phyloP scores from a whole-genome alignment of 2,888 invertebrate genomes.

The Melinopterus prodromus region DNA sequence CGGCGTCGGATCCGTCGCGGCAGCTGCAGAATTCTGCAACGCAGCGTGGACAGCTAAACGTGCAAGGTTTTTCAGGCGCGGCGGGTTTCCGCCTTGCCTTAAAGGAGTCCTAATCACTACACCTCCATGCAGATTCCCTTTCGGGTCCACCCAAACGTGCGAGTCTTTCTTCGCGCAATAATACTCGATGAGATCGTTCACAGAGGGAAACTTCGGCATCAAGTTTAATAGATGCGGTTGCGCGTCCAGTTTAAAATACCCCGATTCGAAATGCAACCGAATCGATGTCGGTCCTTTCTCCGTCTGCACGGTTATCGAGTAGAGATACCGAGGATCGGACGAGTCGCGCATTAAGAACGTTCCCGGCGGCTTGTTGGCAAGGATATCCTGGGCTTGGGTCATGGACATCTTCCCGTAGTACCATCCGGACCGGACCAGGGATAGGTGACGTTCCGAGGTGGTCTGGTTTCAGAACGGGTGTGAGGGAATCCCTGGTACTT shows the following conservation, averaged over 20 bases:
- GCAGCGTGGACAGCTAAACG: slow-evolving; percentile 71
- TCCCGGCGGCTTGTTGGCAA: slow-evolving; percentile 73
- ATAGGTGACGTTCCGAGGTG: slow-evolving; percentile 65
- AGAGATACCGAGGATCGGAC: slow-evolving; percentile 79
- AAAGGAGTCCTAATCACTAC: slow-evolving; percentile 75
- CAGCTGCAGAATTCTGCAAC: slow-evolving; percentile 52
- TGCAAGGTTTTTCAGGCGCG: slow-evolving; percentile 76
- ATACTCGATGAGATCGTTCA: slow-evolving; percentile 78
- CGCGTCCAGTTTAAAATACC: slow-evolving; percentile 80
- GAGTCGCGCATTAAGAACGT: slow-evolving; percentile 84
- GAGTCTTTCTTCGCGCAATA: slow-evolving; percentile 64
- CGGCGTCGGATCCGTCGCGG: slow-evolving; percentile 63
- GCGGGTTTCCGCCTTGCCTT: slow-evolving; percentile 64
- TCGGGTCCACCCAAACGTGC: slow-evolving; percentile 79
- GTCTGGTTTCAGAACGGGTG: slow-evolving; percentile 57
- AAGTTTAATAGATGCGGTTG: slow-evolving; percentile 61
- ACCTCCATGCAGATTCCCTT: slow-evolving; percentile 78
- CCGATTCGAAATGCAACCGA: slow-evolving; percentile 75
- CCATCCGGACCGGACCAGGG: slow-evolving; percentile 76
- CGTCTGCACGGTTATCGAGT: slow-evolving; percentile 84
- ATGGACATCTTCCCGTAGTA: slow-evolving; percentile 80
- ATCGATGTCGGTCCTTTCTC: slow-evolving; percentile 84
- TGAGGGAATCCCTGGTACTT: slow-evolving; percentile 46
- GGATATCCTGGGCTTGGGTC: slow-evolving; percentile 69
- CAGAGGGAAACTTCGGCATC: slow-evolving; percentile 60